A percentile compares a stretch with the other conserved stretches of the same genome.
Conservation (phyloP, 2,888 invertebrate species). For the Melinaea marsaeus region DNA sequence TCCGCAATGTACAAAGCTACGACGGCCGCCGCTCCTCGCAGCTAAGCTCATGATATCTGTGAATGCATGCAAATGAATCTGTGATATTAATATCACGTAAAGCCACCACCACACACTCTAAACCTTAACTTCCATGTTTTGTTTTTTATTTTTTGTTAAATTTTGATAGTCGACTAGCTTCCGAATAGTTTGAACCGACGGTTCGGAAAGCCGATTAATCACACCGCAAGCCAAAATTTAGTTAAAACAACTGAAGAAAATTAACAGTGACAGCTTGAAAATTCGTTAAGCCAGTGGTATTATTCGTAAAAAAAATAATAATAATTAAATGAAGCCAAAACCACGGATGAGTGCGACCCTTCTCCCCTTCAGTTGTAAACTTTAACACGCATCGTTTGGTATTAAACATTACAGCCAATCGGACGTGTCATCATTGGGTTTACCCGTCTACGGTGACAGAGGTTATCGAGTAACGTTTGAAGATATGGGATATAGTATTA, state of each 20-base stretch:
- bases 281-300: conserved; percentile 74
- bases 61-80: conserved; percentile 74
- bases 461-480: neutral
- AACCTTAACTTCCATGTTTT: conserved; percentile 73
- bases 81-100: conserved; percentile 63
- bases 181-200: conserved; percentile 33
- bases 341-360: conserved; percentile 63
- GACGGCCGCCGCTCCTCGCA: conserved; percentile 50
- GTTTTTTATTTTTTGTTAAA: conserved; percentile 58
- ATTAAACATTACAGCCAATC: conserved; percentile 12
- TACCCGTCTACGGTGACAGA: neutral
- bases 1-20: conserved; percentile 58
- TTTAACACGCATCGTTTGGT: conserved; percentile 3
- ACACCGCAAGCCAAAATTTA: conserved; percentile 76
- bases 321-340: conserved; percentile 71
- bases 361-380: conserved; percentile 12
- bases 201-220: conserved; percentile 70
- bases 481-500: neutral
- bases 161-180: conserved; percentile 53
- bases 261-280: conserved; percentile 70
- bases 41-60: conserved; percentile 66
- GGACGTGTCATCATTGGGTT: conserved; percentile 27
- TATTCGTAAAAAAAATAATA: conserved; percentile 52
- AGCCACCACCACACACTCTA: conserved; percentile 78
- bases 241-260: conserved; percentile 68